Conservation (phyloP, 2,797 vertebrate species). For the Taeniopygia guttata region DNA sequence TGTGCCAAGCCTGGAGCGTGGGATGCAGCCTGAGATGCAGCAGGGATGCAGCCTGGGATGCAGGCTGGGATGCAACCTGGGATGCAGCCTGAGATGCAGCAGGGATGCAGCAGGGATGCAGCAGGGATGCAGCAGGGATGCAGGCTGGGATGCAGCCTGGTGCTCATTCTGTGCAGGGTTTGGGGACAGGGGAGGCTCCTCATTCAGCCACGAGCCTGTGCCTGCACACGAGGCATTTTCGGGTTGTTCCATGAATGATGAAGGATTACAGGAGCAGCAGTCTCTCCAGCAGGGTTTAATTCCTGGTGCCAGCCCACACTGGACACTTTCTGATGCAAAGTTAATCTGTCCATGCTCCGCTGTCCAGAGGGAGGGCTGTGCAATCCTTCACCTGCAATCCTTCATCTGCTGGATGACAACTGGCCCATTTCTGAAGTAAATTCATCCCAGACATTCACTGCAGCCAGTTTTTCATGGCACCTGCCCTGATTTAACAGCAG, state of each 20-base stretch:
- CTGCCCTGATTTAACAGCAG: not conserved
- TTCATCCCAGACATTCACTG: not conserved
- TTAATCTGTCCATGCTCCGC: not conserved
- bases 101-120: not conserved
- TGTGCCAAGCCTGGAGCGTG: not conserved
- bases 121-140: not conserved
- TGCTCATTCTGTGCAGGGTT: rapidly evolving
- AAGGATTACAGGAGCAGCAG: slow-evolving; percentile 57
- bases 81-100: not conserved
- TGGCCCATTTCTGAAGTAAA: not conserved
- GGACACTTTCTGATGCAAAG: not conserved
- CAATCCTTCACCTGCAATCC: not conserved
- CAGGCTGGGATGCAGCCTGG: not conserved
- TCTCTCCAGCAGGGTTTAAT: slow-evolving; percentile 59
- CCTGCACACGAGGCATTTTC: slow-evolving; percentile 36
- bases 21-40: too few species aligned
- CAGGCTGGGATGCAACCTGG: not conserved
- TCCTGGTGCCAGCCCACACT: slow-evolving; percentile 11
- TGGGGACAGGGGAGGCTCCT: not conserved
- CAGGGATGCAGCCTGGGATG: not conserved
- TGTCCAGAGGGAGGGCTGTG: not conserved
- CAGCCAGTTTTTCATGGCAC: not conserved
- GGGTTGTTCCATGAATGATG: slow-evolving; percentile 52
- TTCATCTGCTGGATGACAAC: not conserved
- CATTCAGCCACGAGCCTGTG: slow-evolving; percentile 29